Conservation (phyloP, 2,888 invertebrate species). For the Ochropleura leucogaster region DNA sequence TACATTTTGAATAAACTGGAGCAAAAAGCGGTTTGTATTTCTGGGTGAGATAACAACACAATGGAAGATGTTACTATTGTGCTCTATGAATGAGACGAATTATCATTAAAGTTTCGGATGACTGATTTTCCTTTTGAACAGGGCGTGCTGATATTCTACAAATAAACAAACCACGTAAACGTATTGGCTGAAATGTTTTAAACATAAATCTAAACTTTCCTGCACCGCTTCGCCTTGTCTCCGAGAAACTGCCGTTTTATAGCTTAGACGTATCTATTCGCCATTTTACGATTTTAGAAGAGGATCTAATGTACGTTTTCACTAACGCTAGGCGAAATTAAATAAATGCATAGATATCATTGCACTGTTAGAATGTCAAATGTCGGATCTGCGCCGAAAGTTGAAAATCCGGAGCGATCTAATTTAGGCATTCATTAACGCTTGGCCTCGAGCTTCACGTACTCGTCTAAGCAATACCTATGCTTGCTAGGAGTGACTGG, state of each 20-base stretch:
- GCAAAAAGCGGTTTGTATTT: constrained; percentile 37
- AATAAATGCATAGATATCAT: background rate
- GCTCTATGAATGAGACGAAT: constrained; percentile 20
- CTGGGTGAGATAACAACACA: constrained; percentile 32
- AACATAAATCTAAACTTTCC: constrained; percentile 61
- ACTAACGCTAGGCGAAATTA: background rate
- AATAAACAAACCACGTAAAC: constrained; percentile 27
- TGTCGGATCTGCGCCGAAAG: background rate
- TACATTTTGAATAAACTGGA: constrained; percentile 54
- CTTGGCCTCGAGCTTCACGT: background rate
- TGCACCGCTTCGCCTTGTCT: constrained; percentile 47
- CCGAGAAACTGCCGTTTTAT: constrained; percentile 56
- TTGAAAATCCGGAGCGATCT: background rate
- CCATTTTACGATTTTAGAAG: constrained; percentile 51
- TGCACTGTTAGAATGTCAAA: background rate
- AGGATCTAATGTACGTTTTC: background rate
- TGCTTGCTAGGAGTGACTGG: background rate
- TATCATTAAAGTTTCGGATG: constrained; percentile 18
- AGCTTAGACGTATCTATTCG: constrained; percentile 48
- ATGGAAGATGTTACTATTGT: constrained; percentile 35
- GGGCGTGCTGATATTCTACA: background rate
- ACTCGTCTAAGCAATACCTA: background rate
- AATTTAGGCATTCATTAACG: background rate
- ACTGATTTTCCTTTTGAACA: constrained; percentile 14
- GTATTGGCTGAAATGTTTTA: constrained; percentile 40